Base-by-base conservation (phyloP, 2,888 invertebrate genomes). In the Drosophila koepferae region DNA sequence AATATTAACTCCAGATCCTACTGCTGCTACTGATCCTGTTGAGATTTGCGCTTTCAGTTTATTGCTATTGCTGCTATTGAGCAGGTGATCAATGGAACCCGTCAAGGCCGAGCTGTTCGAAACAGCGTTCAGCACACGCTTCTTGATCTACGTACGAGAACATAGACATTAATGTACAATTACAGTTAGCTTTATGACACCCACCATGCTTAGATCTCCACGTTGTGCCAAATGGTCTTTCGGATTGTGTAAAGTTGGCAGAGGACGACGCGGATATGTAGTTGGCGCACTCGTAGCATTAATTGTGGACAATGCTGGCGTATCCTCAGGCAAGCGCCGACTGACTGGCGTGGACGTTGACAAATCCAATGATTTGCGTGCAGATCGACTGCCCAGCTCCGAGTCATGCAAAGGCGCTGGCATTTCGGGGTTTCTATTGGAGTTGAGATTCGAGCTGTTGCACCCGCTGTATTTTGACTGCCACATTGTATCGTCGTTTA, bases 121-220 rank as follows among this genome's bases (percentile, higher is more conserved):
- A 5, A 91, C 92, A 14, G 93, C 93, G 71, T 90, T 90, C 7
- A 91, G 83, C 12, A 93, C 90, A 2, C 93, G 90, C 72, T 92
- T 91, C 75, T 92, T 93, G 8, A 93, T 92, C 93, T 92, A 56
- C 3, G 65, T 31, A 53, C 41, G 6, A 12, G 61, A 51, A 20
- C 20, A 20, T 20, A 20, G 20, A 20, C 20, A 18, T 34, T 12
- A 18, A 14, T 34, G 1, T 12, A 14, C 8, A 7, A 18, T 34
- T 38, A 16, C 3, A 16, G 54, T 28, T 38, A 7, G 38, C 16
- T 3, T 18, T 7, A n/a, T 12, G 38, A 1, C 7, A 49, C 67
- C 44, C 48, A 92, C 92, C 70, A 91, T 81, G 14, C 91, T 90
- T 2, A 92, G 83, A 67, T 86, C 90, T 23, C 86, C 88, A 14